phyloP scores from a whole-genome alignment of 2,888 invertebrate genomes.

The Prosapia bicincta region DNA sequence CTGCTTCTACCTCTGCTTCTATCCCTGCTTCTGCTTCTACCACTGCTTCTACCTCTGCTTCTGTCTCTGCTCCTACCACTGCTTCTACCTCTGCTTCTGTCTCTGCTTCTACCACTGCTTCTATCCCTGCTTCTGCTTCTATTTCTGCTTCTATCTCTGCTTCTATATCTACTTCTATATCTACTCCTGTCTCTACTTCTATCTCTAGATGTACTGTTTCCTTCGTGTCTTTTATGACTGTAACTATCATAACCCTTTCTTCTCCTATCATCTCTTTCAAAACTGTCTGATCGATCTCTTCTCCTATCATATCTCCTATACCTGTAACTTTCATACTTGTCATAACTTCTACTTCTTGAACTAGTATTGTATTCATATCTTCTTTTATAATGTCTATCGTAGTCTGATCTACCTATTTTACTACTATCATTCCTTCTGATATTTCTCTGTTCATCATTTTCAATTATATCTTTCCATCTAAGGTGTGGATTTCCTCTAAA shows the following conservation, averaged over 20 bases:
- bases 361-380: background rate
- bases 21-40: too few species aligned
- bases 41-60: background rate
- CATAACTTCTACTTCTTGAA: background rate
- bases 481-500: constrained; percentile 30
- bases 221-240: background rate
- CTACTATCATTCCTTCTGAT: background rate
- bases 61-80: constrained; percentile 2
- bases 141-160: too few species aligned
- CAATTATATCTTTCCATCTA: constrained; percentile 28
- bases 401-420: background rate
- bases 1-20: too few species aligned
- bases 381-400: background rate
- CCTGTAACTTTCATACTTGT: background rate
- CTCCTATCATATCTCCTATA: background rate
- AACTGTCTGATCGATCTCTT: background rate
- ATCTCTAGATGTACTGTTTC: background rate
- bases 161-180: background rate
- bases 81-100: background rate
- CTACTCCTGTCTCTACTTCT: background rate
- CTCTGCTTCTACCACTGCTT: too few species aligned
- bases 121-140: background rate
- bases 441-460: constrained; percentile 8
- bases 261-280: background rate
- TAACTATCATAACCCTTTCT: background rate